These are phyloP conservation scores for Pogonomyrmex barbatus DNA, from an alignment of 1,140 invertebrate genomes.

Conservation along the genomic window DNA sequence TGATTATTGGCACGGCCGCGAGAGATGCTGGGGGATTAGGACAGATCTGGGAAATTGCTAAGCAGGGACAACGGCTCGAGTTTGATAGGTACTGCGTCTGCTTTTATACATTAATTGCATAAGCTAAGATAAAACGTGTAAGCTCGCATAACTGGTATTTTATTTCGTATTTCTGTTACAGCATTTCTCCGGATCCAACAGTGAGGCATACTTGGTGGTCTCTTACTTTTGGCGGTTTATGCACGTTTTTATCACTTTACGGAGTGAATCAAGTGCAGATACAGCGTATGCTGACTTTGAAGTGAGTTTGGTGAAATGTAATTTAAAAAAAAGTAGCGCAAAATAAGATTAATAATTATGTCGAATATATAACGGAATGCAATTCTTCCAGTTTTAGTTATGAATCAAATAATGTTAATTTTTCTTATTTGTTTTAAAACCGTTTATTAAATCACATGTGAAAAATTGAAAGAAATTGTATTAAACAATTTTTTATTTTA, in stretches of 20 bases:
- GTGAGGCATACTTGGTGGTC: slow-evolving; percentile 92
- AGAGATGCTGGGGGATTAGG: slow-evolving; percentile 88
- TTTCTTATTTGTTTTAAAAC: neutral
- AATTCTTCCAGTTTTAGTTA: neutral
- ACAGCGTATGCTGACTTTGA: slow-evolving; percentile 93
- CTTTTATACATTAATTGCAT: neutral
- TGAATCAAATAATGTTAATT: neutral
- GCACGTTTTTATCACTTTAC: slow-evolving; percentile 92
- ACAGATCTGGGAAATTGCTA: slow-evolving; percentile 90
- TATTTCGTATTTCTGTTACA: slow-evolving; percentile 73
- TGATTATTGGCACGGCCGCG: slow-evolving; percentile 91
- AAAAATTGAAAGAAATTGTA: neutral
- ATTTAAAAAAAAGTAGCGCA: neutral
- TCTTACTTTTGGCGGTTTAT: slow-evolving; percentile 91
- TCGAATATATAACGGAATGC: neutral
- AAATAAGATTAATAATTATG: slow-evolving; percentile 5
- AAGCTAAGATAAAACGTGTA: neutral
- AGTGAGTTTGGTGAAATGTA: slow-evolving; percentile 79
- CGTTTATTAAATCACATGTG: neutral
- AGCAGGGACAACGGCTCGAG: slow-evolving; percentile 88
- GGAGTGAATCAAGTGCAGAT: slow-evolving; percentile 95
- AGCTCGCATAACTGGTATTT: neutral
- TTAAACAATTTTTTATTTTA: slow-evolving; percentile 69
- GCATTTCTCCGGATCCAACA: slow-evolving; percentile 89
- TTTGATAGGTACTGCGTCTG: slow-evolving; percentile 88